Percentiles rank a stretch among this genome's conserved stretches.
phyloP scores from a whole-genome alignment of 2,888 invertebrate species.

The Microchrysa polita region DNA sequence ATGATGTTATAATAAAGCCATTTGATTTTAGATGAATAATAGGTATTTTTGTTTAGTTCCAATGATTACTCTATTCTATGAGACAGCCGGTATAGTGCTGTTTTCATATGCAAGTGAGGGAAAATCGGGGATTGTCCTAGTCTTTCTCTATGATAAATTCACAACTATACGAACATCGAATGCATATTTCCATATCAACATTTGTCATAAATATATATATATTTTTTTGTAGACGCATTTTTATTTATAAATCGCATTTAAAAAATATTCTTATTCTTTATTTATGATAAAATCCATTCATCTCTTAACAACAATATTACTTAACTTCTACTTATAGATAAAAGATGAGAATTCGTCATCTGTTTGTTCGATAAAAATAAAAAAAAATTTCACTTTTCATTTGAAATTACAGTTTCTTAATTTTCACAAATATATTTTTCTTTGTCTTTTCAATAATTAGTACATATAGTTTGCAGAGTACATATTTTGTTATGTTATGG shows the following conservation, averaged over 20 bases:
- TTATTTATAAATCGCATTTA: conserved; percentile 41
- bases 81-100: not conserved
- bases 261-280: conserved; percentile 40
- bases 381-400: conserved; percentile 46
- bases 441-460: conserved; percentile 55
- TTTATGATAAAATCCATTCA: conserved; percentile 44
- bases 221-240: conserved; percentile 25
- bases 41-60: no score
- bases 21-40: no score
- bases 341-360: conserved; percentile 1
- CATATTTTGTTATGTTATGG: conserved; percentile 47
- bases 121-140: conserved; percentile 46
- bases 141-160: conserved; percentile 7
- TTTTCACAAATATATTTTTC: conserved; percentile 49
- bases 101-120: not conserved
- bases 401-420: conserved; percentile 65
- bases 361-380: conserved; percentile 33
- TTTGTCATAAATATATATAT: conserved; percentile 12
- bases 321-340: conserved; percentile 43
- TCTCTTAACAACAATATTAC: conserved; percentile 46
- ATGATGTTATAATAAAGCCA: no score
- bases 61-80: no score
- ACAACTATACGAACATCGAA: no score
- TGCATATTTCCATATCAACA: no score
- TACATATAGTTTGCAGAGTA: no score